Percentiles rank a stretch among this genome's conserved stretches.
phyloP scores from a whole-genome alignment of 1,140 invertebrate species.

The Pogonus chalceus region DNA sequence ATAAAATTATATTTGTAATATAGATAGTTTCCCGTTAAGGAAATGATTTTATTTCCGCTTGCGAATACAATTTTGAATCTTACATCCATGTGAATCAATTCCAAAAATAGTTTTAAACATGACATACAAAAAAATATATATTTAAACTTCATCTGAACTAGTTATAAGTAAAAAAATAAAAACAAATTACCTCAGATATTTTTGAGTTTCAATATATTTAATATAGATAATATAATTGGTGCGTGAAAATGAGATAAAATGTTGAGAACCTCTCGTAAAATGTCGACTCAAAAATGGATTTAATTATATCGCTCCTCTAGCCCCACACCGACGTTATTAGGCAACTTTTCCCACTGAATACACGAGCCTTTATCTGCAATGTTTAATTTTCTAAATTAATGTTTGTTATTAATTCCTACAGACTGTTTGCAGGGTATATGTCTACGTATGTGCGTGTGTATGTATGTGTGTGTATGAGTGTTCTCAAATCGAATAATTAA shows the following conservation, averaged over 20 bases:
- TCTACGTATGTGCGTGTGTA: background rate
- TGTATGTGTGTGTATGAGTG: background rate
- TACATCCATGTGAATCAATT: too few relatives aligned
- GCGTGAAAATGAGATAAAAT: too few relatives aligned
- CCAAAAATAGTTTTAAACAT: too few relatives aligned
- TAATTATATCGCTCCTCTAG: background rate
- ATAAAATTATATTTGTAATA: too few relatives aligned
- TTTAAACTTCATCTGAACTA: background rate
- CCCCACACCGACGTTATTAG: background rate
- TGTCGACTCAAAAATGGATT: background rate
- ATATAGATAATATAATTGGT: too few relatives aligned
- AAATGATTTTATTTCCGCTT: too few relatives aligned
- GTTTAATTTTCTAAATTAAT: background rate
- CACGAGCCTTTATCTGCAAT: background rate
- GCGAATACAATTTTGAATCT: too few relatives aligned
- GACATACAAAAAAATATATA: too few relatives aligned
- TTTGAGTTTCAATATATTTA: background rate
- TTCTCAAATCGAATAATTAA: background rate
- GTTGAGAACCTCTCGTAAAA: too few relatives aligned
- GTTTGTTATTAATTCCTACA: background rate
- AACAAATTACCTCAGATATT: background rate
- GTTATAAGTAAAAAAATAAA: background rate
- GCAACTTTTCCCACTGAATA: background rate
- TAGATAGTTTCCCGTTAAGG: too few relatives aligned
- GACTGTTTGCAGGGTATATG: background rate